Conservation (phyloP, 2,888 invertebrate species). For the Lasioglossum morio region DNA sequence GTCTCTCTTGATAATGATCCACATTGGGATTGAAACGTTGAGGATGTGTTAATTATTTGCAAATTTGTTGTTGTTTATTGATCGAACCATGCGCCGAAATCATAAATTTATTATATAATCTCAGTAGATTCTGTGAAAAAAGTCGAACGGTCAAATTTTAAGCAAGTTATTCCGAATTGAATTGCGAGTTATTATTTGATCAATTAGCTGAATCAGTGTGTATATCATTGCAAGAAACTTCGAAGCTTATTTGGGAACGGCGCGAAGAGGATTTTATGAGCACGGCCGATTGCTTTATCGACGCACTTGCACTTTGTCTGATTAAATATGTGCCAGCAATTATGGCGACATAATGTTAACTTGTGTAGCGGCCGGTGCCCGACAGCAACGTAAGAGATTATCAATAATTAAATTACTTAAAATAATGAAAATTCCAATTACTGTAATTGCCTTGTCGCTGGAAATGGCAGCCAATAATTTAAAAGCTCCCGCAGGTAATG, state of each 20-base stretch:
- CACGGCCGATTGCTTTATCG: neutral
- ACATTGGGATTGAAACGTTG: no score
- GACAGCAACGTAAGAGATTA: slow-evolving; percentile 2
- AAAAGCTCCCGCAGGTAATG: slow-evolving; percentile 8
- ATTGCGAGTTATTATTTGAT: neutral
- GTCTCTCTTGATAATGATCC: no score
- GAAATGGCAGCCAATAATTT: slow-evolving; percentile 8
- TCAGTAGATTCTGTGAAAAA: neutral
- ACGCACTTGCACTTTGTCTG: slow-evolving; percentile 18
- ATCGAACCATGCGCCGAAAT: no score
- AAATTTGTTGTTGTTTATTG: no score
- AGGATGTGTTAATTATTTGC: no score
- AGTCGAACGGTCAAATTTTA: neutral
- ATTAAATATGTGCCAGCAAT: slow-evolving; percentile 18
- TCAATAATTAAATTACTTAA: slow-evolving; percentile 19
- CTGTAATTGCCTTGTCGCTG: slow-evolving; percentile 5
- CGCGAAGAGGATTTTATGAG: neutral
- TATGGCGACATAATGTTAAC: neutral
- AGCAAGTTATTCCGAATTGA: neutral
- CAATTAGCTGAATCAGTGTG: neutral
- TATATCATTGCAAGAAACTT: neutral
- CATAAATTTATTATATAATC: no score
- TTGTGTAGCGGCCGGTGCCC: neutral
- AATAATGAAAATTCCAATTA: slow-evolving; percentile 25
- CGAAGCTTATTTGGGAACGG: neutral